phyloP scores from a whole-genome alignment of 2,888 invertebrate species.

The Meganola albula region DNA sequence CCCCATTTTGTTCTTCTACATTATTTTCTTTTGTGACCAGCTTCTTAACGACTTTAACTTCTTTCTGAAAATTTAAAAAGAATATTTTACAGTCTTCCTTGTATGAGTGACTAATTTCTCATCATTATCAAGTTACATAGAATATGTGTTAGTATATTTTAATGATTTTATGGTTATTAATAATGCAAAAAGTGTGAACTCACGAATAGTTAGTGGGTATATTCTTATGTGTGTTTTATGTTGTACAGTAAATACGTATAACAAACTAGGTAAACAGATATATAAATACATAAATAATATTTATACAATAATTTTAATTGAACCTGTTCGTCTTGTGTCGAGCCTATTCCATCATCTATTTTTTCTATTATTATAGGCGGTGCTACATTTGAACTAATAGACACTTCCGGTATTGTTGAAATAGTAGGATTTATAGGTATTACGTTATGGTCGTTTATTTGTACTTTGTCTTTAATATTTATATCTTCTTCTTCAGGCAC shows the following conservation, averaged over 20 bases:
- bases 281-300: slow-evolving; percentile 61
- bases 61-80: slow-evolving; percentile 51
- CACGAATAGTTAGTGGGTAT: slow-evolving; percentile 37
- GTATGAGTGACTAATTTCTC: neutral
- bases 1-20: slow-evolving; percentile 49
- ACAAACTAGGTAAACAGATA: slow-evolving; percentile 58
- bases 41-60: slow-evolving; percentile 54
- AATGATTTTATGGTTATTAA: slow-evolving; percentile 16
- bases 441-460: no score
- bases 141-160: slow-evolving; percentile 18
- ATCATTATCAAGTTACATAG: neutral
- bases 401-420: slow-evolving; percentile 9
- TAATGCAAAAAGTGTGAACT: slow-evolving; percentile 31
- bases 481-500: no score
- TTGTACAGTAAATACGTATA: slow-evolving; percentile 59
- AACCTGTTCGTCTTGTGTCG: slow-evolving; percentile 55
- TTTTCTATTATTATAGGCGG: slow-evolving; percentile 25
- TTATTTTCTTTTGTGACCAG: slow-evolving; percentile 50
- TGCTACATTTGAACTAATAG: no score
- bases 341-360: slow-evolving; percentile 40
- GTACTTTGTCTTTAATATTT: no score
- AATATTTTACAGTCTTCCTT: slow-evolving; percentile 3
- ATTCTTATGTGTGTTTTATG: slow-evolving; percentile 45
- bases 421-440: no score
- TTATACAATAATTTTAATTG: slow-evolving; percentile 64